Conservation (phyloP, 2,888 invertebrate genomes). For the Rutpela maculata region DNA sequence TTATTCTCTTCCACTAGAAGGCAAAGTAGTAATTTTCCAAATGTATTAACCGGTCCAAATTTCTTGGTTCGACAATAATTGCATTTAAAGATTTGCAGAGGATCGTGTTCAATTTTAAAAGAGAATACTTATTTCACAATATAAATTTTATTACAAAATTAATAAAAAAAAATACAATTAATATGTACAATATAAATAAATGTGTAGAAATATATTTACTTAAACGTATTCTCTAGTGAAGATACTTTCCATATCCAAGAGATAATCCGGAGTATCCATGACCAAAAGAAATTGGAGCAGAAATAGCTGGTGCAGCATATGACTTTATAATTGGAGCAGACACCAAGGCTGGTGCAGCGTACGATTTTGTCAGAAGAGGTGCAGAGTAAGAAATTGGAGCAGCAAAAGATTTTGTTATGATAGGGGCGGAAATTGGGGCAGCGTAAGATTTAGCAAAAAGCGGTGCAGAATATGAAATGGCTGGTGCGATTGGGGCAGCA, state of each 20-base stretch:
- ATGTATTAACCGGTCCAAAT: no score
- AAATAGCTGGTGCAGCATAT: constrained; percentile 33
- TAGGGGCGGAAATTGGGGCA: constrained; percentile 26
- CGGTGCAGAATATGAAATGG: constrained; percentile 2
- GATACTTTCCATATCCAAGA: constrained; percentile 51
- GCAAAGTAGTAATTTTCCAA: no score
- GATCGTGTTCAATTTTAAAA: neutral
- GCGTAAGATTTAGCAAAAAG: constrained; percentile 19
- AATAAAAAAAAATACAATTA: constrained; percentile 34
- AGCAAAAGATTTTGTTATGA: constrained; percentile 6
- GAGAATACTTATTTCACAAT: neutral
- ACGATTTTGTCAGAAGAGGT: constrained; percentile 41
- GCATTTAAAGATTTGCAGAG: no score
- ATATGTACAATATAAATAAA: constrained; percentile 45
- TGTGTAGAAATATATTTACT: constrained; percentile 38
- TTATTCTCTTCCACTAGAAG: no score
- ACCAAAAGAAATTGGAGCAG: constrained; percentile 42
- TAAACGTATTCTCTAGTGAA: constrained; percentile 45
- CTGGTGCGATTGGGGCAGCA: constrained; percentile 39
- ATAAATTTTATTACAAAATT: neutral
- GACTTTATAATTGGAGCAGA: constrained; percentile 38
- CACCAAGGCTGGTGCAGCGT: constrained; percentile 53
- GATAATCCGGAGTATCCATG: constrained; percentile 43
- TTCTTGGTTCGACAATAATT: no score
- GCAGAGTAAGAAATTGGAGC: constrained; percentile 39